Conservation (phyloP, 2,113 vertebrate species). For the chimpanzee (Pan troglodytes) region NHGRI_mPanTro3-v2.1_pri NC_072402.2:99261001-99261500, state of each 20-base stretch:
- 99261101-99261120: too few relatives aligned
- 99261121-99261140: neutral
- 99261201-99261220: neutral
- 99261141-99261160: neutral
- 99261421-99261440: neutral
- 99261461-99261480: neutral
- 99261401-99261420: neutral
- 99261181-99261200: neutral
- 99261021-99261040: neutral
- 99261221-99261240: neutral
- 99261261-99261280: neutral
- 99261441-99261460: neutral
- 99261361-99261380: neutral
- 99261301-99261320: neutral
- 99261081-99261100: too few relatives aligned
- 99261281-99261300: neutral
- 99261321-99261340: neutral
- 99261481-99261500: neutral
- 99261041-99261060: neutral
- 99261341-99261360: neutral
- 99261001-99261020: neutral
- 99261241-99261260: neutral
- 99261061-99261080: too few relatives aligned
- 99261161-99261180: neutral
- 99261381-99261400: neutral